Base-by-base conservation (phyloP, 2,888 invertebrate genomes). In the Tetropium fuscum region DNA sequence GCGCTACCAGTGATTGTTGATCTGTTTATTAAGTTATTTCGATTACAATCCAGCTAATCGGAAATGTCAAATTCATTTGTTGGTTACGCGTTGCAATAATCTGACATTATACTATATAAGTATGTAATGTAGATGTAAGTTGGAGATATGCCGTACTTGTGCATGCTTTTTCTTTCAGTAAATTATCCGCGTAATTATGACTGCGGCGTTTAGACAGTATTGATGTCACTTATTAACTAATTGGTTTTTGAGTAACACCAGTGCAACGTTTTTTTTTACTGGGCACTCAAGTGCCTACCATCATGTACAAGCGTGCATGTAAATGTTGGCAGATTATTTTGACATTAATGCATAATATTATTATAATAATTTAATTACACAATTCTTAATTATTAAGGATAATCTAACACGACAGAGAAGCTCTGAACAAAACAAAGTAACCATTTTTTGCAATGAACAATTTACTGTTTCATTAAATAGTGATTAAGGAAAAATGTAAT, bases 21-120 rank as follows among this genome's bases (percentile, higher is more conserved):
- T 10, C 11, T 10, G 47, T 16, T 47, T 32, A 36, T 48, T 48
- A 48, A 48, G 36, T 48, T 48, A 36, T 34, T 19, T 19, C 48
- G 20, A 22, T 48, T 34, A 19, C 27, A 20, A 36, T 48, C 6
- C 48, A 36, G 22, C 19, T 20, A 34, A 48, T 34, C 48, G 48
- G 36, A 48, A 48, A 36, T 48, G 48, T 48, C 48, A 48, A 48
- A 48, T 11, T 48, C 48, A 20, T 22, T 34, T 36, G 20, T 20
- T 19, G 15, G 47, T 32, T n/a, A 22, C 13, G 41, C 20, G 18
- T 15, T 30, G n/a, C n/a, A 3, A 19, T 32, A 32, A 47, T 3
- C 47, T 47, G 47, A 48, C 20, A 20, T 34, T 30, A 34, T 20
- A 25, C 8, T n/a, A 18, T 19, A 11, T 47, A 27, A 7, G 15